A percentile compares a stretch with the other conserved stretches of the same genome.
Conservation (phyloP, 2,797 vertebrate species). For the Setipinna tenuifilis region DNA sequence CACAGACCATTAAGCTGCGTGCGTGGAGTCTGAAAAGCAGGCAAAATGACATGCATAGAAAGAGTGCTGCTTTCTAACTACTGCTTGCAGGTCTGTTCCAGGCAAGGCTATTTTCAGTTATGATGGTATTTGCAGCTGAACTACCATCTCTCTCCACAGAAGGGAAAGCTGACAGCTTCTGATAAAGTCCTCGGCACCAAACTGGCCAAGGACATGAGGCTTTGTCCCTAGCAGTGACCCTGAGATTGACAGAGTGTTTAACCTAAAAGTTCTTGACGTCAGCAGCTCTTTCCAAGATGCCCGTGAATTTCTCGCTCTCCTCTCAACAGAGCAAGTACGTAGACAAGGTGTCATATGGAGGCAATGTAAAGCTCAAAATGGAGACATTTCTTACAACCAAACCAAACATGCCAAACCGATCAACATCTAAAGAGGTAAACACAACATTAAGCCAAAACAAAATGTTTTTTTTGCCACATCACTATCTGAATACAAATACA, state of each 20-base stretch:
- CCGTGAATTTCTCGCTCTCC: slow-evolving; percentile 56
- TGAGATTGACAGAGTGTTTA: slow-evolving; percentile 52
- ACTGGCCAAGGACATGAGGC: not conserved
- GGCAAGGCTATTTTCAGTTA: not conserved
- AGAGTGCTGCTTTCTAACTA: not conserved
- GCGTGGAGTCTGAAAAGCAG: not conserved
- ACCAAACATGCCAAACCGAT: not conserved
- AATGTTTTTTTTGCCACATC: not conserved
- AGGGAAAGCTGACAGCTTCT: slow-evolving; percentile 26
- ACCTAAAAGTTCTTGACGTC: slow-evolving; percentile 69
- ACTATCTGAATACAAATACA: not conserved
- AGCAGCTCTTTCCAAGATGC: slow-evolving; percentile 71
- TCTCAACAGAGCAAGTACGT: slow-evolving; percentile 52
- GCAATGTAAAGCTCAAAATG: not conserved
- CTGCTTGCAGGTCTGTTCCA: not conserved
- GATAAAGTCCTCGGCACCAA: slow-evolving; percentile 23
- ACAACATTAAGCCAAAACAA: not conserved
- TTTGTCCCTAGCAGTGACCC: not conserved
- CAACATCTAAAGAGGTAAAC: not conserved
- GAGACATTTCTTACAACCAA: not conserved
- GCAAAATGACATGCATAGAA: not conserved
- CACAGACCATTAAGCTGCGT: slow-evolving; percentile 5
- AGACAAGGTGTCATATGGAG: slow-evolving; percentile 40
- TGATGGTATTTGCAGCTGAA: not conserved
- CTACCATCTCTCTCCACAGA: not conserved